Evolutionary conservation across 2,797 vertebrate species (phyloP).

Genomic region (Chaetophractus vellerosus): DNA sequence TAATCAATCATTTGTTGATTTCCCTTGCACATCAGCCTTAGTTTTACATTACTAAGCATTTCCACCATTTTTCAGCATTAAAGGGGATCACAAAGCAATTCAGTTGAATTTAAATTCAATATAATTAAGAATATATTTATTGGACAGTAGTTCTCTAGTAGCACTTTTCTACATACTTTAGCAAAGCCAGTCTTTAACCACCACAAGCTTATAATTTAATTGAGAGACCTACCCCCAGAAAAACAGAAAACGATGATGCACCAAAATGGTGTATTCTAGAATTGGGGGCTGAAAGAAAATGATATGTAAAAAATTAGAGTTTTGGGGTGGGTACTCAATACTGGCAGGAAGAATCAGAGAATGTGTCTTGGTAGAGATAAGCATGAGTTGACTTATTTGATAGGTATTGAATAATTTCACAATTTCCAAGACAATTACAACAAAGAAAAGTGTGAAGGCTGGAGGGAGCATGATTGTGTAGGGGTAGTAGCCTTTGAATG

Average conservation of each 20-base stretch:
- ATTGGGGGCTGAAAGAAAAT: background rate
- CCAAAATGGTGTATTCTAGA: background rate
- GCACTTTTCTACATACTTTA: background rate
- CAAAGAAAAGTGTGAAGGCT: background rate
- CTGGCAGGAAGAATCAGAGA: background rate
- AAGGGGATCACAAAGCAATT: constrained; percentile 64
- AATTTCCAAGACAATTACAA: background rate
- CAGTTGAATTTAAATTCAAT: constrained; percentile 63
- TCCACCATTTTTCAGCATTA: background rate
- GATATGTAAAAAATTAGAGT: background rate
- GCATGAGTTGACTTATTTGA: background rate
- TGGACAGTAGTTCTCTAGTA: background rate
- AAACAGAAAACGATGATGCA: background rate
- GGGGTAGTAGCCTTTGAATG: background rate
- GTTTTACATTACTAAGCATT: constrained; percentile 67
- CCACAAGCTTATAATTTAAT: constrained; percentile 9
- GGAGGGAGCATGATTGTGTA: background rate
- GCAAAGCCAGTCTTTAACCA: background rate
- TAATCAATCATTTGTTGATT: constrained; percentile 80
- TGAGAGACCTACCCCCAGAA: background rate
- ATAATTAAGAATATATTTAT: constrained; percentile 57
- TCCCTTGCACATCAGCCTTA: constrained; percentile 48
- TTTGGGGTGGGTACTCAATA: background rate
- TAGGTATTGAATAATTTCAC: background rate
- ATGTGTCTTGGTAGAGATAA: background rate